Evolutionary conservation across 1,140 invertebrate species (phyloP).

Genomic region (Phymastichus coffea): DNA sequence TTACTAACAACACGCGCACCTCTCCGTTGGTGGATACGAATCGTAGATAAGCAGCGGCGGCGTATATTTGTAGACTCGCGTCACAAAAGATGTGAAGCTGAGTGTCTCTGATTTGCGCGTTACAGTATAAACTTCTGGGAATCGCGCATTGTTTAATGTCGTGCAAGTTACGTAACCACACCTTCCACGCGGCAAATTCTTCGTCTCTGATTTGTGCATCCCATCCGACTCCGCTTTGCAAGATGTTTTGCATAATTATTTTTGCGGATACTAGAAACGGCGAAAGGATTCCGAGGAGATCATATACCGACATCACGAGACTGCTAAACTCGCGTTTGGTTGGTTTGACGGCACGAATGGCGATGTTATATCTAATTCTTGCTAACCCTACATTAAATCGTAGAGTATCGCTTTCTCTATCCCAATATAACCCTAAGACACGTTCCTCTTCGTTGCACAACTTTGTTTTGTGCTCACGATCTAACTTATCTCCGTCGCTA

Average conservation of each 20-base stretch:
- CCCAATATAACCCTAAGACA: not conserved
- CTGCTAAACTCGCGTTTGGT: not conserved
- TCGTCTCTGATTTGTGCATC: not conserved
- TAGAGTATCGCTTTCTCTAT: not conserved
- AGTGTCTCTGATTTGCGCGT: not conserved
- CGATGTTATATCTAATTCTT: not conserved
- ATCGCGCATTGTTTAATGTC: not conserved
- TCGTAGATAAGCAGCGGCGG: conserved; percentile 28
- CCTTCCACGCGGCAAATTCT: not conserved
- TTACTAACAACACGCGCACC: too few species aligned
- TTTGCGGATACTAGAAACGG: not conserved
- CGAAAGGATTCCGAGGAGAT: not conserved
- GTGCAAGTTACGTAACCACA: not conserved
- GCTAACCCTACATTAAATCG: not conserved
- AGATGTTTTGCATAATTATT: not conserved
- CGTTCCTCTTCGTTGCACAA: not conserved
- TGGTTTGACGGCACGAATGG: not conserved
- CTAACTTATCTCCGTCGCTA: not conserved
- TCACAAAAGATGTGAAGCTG: not conserved
- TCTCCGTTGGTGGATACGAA: too few species aligned
- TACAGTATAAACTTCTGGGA: not conserved
- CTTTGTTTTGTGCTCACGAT: not conserved
- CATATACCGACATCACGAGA: not conserved
- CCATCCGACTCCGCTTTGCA: not conserved
- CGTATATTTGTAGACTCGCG: conserved; percentile 35